A percentile compares a stretch with the other conserved stretches of the same genome.
Conservation (phyloP, 2,113 vertebrate species). For the Limnothrissa miodon region DNA sequence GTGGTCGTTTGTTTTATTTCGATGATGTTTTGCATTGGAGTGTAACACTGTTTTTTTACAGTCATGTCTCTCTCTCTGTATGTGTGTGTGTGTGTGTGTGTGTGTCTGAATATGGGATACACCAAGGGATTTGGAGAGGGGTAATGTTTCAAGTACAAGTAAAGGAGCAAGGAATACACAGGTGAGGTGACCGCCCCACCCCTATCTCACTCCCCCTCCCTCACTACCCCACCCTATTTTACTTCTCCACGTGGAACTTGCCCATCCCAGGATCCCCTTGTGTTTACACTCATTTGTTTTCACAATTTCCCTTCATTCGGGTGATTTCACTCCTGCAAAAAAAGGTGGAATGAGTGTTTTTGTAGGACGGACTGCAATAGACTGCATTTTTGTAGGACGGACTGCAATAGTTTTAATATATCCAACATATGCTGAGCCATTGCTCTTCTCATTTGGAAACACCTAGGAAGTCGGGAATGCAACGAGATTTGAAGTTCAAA, state of each 20-base stretch:
- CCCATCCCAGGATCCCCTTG: constrained; percentile 51
- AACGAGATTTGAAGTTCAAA: constrained; percentile 1
- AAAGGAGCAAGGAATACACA: constrained; percentile 6
- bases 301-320: not conserved
- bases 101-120: not conserved
- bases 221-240: constrained; percentile 23
- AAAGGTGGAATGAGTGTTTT: not conserved
- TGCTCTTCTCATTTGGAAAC: not conserved
- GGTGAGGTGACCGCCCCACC: constrained; percentile 26
- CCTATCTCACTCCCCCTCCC: constrained; percentile 21
- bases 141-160: not conserved
- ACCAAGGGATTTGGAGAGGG: not conserved
- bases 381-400: not conserved
- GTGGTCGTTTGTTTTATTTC: not conserved
- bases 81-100: constrained; percentile 22
- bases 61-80: not conserved
- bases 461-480: not conserved
- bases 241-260: constrained; percentile 65
- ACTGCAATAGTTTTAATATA: constrained; percentile 28
- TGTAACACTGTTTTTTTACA: not conserved
- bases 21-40: not conserved
- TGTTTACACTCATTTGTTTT: constrained; percentile 54
- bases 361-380: constrained; percentile 25
- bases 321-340: not conserved
- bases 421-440: not conserved